Evolutionary conservation across 2,113 vertebrate species (phyloP).

Genomic region (western clawed frog (Xenopus tropicalis)): UCB_Xtro_10.0 CM004450.2:84123501-84124000

Average conservation of each 20-base stretch:
- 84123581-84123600: too few relatives aligned
- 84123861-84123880: background rate
- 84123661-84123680: constrained; percentile 5
- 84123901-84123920: background rate
- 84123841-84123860: constrained; percentile 8
- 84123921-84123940: background rate
- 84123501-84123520: too few relatives aligned
- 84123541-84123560: too few relatives aligned
- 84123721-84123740: constrained; percentile 25
- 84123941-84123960: background rate
- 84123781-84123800: constrained; percentile 41
- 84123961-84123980: background rate
- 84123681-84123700: constrained; percentile 25
- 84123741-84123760: constrained; percentile 37
- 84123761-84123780: background rate
- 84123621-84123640: too few relatives aligned
- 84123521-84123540: too few relatives aligned
- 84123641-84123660: too few relatives aligned
- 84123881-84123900: constrained; percentile 1
- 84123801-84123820: constrained; percentile 34
- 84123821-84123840: constrained; percentile 5
- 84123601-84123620: too few relatives aligned
- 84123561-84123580: too few relatives aligned
- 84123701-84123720: constrained; percentile 15
- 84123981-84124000: background rate